A percentile compares a stretch with the other conserved stretches of the same genome.
These are phyloP conservation scores for Sclerodermus sp. DNA, from an alignment of 2,888 invertebrate genomes.

Conservation along the genomic window DNA sequence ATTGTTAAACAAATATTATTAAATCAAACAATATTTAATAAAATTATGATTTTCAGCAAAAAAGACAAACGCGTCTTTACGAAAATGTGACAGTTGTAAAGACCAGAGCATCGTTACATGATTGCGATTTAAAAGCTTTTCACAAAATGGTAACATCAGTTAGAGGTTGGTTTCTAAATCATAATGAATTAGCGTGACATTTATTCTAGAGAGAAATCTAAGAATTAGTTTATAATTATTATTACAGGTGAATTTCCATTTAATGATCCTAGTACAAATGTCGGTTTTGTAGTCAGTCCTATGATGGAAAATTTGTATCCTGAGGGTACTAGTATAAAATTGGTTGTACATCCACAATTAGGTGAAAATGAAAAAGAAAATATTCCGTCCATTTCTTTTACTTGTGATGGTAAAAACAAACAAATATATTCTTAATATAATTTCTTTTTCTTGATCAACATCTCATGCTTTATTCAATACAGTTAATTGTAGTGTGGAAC, in stretches of 20 bases:
- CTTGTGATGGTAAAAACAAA: slow-evolving; percentile 78
- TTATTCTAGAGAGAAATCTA: slow-evolving; percentile 1
- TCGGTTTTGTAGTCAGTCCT: slow-evolving; percentile 86
- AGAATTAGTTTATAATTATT: neutral
- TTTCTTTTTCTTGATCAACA: slow-evolving; percentile 50
- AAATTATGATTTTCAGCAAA: slow-evolving; percentile 50
- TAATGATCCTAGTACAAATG: slow-evolving; percentile 77
- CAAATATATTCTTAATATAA: slow-evolving; percentile 18
- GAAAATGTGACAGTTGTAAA: slow-evolving; percentile 70
- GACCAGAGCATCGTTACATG: slow-evolving; percentile 67
- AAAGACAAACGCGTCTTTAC: slow-evolving; percentile 67
- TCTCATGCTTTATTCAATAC: no score
- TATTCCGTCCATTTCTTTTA: slow-evolving; percentile 78
- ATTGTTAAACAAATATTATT: neutral
- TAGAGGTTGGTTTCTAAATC: slow-evolving; percentile 64
- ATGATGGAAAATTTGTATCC: slow-evolving; percentile 80
- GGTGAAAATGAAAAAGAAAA: slow-evolving; percentile 61
- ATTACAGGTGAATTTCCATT: slow-evolving; percentile 74
- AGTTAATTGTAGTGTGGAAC: slow-evolving; percentile 86
- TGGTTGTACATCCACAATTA: slow-evolving; percentile 74
- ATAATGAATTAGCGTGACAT: neutral
- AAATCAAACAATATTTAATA: slow-evolving; percentile 1
- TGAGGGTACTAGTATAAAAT: slow-evolving; percentile 83
- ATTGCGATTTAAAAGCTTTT: slow-evolving; percentile 80
- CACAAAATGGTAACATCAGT: slow-evolving; percentile 80